These are phyloP conservation scores for Discoglossus pictus DNA, from an alignment of 2,797 vertebrate genomes.

Conservation along the genomic window DNA sequence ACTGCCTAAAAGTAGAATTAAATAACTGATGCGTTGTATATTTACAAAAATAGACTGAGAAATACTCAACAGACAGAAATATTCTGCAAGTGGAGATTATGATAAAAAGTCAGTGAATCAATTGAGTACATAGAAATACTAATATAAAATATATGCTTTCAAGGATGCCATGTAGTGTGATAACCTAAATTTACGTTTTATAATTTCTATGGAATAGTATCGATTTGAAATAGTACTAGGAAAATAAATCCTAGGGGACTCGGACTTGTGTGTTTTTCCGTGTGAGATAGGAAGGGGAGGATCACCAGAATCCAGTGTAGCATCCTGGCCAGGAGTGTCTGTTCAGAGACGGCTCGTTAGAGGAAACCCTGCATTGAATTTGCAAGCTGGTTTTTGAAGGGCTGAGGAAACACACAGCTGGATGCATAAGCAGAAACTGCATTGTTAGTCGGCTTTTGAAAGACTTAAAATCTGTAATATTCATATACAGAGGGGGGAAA, in stretches of 20 bases:
- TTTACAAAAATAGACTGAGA: too few species aligned
- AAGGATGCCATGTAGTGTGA: too few species aligned
- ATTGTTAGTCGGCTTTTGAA: slow-evolving; percentile 40
- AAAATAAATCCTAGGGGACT: slow-evolving; percentile 23
- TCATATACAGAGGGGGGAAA: slow-evolving; percentile 56
- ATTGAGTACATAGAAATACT: too few species aligned
- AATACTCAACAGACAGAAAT: too few species aligned
- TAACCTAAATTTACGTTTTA: slow-evolving; percentile 3
- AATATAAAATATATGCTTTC: too few species aligned
- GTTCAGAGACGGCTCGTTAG: slow-evolving; percentile 41
- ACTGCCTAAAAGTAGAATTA: too few species aligned
- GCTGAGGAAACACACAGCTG: slow-evolving; percentile 47
- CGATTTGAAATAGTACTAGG: slow-evolving; percentile 15
- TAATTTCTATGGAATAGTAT: slow-evolving; percentile 25
- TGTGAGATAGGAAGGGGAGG: slow-evolving; percentile 50
- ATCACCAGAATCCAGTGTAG: slow-evolving; percentile 41
- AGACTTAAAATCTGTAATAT: slow-evolving; percentile 27
- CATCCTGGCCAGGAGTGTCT: slow-evolving; percentile 49
- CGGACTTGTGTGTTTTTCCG: slow-evolving; percentile 7
- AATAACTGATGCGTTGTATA: too few species aligned
- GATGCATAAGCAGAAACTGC: slow-evolving; percentile 31
- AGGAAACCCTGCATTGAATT: slow-evolving; percentile 39
- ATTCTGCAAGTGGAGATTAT: too few species aligned
- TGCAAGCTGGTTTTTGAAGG: slow-evolving; percentile 20
- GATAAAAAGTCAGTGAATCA: too few species aligned